Conservation (phyloP, 2,797 vertebrate species). For the Cossypha caffra region DNA sequence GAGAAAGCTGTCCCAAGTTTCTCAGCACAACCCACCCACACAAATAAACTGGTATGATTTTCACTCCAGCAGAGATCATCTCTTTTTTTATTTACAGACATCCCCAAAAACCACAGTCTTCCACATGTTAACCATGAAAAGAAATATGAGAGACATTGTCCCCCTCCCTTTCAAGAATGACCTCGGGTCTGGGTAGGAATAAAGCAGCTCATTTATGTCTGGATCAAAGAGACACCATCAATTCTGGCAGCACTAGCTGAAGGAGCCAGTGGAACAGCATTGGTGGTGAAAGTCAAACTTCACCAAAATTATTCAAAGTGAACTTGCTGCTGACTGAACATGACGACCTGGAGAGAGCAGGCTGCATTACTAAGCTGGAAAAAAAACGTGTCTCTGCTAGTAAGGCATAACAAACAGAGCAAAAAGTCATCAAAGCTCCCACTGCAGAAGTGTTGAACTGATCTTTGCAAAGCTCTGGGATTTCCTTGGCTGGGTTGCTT, state of each 20-base stretch:
- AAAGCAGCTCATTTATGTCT: not conserved
- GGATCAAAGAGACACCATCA: not conserved
- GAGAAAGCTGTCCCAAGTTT: not conserved
- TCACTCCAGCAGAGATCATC: not conserved
- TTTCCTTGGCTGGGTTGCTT: not conserved
- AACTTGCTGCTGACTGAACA: not conserved
- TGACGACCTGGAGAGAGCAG: not conserved
- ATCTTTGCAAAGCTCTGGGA: not conserved
- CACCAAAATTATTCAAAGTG: not conserved
- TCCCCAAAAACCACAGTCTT: not conserved
- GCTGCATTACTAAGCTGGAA: not conserved
- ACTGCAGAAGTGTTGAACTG: not conserved
- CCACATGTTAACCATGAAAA: not conserved
- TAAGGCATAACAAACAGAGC: rapidly evolving
- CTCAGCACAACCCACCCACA: not conserved
- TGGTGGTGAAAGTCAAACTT: not conserved
- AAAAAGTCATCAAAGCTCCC: not conserved
- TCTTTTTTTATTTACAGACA: not conserved
- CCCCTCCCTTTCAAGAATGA: not conserved
- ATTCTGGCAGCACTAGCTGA: not conserved
- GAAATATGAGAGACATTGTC: rapidly evolving
- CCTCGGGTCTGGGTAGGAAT: not conserved
- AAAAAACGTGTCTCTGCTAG: not conserved
- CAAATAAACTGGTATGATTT: not conserved
- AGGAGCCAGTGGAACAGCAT: not conserved